Base-by-base conservation (phyloP, 2,113 vertebrate genomes). In the Cyprinus carpio region DNA sequence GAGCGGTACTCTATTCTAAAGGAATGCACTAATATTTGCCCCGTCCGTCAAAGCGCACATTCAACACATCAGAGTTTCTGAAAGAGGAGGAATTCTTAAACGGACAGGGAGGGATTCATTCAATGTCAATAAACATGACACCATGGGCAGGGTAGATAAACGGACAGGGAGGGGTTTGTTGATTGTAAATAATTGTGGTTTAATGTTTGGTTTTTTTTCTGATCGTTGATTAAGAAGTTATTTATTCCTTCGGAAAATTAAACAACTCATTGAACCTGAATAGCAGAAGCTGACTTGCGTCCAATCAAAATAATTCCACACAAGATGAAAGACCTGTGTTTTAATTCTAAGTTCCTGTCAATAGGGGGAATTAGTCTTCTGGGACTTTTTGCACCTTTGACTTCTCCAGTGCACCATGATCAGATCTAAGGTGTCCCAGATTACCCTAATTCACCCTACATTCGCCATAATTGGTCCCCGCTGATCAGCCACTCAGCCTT, bases 1-100 rank as follows among this genome's bases (percentile, higher is more conserved):
- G 71, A 72, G 80, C 86, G 82, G 82, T 78, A 54, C 76, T 64
- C 85, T 80, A 87, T 82, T 89, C 81, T 65, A 79, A 76, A 93
- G 92, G 92, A 94, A 93, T 93, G 92, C 84, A 87, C 90, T 92
- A 92, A 94, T 93, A 93, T 94, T 92, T 94, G 88, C 72, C 31
- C 85, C 58, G 88, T 91, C 92, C 87, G 84, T 94, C 92, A 94
- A 88, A 82, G 78, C 11, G 29, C 25, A 67, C 82, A 87, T 91
- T 92, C 79, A 88, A 85, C 86, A 90, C 86, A 87, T 90, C 75
- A 87, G 90, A 90, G 77, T 89, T 82, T 88, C 86, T 91, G 40
- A 86, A 79, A 88, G 82, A 69, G 75, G 69, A 65, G 85, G 87
- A 86, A 82, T 90, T 87, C 80, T 46, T 12, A 27, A 75, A 8